Evolutionary conservation across 2,113 vertebrate species (phyloP), one percentile per base, ranked within the genome.

Genomic region (Lagopus leucura): DNA sequence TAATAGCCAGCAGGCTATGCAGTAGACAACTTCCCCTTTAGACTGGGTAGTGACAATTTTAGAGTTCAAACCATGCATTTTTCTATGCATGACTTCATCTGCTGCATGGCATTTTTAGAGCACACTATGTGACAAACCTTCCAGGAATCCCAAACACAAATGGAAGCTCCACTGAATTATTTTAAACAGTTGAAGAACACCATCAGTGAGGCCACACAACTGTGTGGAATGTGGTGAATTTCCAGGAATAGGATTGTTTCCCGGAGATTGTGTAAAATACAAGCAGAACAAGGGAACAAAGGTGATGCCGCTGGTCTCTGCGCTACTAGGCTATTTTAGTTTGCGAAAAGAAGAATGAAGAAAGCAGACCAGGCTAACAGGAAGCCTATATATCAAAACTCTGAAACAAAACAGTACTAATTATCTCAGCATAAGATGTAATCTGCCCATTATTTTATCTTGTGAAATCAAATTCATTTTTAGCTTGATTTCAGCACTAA

Each of bases 231-330:
- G 82, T 8, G 28, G 76, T 90, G 69, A 88, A 92, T 84, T 96
- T 95, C 93, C 87, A 95, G 73, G 82, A 92, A 93, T 82, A 90
- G 95, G 79, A 88, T 69, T 91, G 77, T 90, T 96, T 97, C 87
- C 91, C 14, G 7, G 74, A 92, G 52, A 70, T 89, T 84, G 77
- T 93, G 40, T 89, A 70, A 93, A 94, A 95, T 32, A 63, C 67
- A 63, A 91, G 45, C 19, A 24, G 52, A 69, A 74, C 89, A 72
- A 74, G 42, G 25, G 65, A 93, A 92, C 92, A 88, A 90, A 95
- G 81, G 95, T 96, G 94, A 90, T n/a, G 42, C 61, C 71, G 52
- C 50, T 57, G 45, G 38, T 57, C 38, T 92, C 82, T 86, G 66
- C 60, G 75, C 17, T 34, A 50, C 69, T 52, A 61, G 73, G 73